A percentile compares a stretch with the other conserved stretches of the same genome.
Conservation (phyloP, 2,888 invertebrate species). For the Sesamia inferens region DNA sequence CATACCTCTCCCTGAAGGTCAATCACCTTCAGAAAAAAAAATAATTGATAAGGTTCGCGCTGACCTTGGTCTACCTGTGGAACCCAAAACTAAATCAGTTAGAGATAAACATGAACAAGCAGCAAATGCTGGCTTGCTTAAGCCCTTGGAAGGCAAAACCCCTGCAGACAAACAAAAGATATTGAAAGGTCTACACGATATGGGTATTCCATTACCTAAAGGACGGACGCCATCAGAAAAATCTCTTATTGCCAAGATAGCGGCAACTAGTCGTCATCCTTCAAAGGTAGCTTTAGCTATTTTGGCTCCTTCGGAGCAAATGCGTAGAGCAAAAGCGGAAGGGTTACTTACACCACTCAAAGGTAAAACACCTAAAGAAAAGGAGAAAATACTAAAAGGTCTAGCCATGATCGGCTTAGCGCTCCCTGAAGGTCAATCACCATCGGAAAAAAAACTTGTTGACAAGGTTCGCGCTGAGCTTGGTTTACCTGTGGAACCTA, state of each 20-base stretch:
- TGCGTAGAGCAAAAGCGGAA: constrained; percentile 44
- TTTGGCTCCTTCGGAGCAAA: background rate
- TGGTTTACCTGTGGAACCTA: constrained; percentile 4
- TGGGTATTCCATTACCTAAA: constrained; percentile 59
- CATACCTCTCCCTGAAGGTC: constrained; percentile 63
- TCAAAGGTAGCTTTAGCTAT: background rate
- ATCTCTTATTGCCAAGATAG: constrained; percentile 46
- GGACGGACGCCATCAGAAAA: constrained; percentile 69
- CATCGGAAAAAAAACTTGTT: background rate
- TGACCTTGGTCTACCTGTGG: constrained; percentile 58
- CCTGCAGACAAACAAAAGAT: constrained; percentile 66
- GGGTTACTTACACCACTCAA: constrained; percentile 15
- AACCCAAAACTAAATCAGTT: constrained; percentile 42
- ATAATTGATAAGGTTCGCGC: constrained; percentile 36
- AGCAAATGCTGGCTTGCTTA: constrained; percentile 41
- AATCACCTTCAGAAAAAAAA: constrained; percentile 62
- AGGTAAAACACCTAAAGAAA: background rate
- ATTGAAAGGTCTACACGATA: constrained; percentile 10
- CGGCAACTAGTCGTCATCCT: background rate
- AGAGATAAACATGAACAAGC: constrained; percentile 63
- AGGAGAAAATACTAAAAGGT: background rate
- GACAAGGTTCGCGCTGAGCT: constrained; percentile 14
- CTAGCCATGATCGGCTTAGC: background rate
- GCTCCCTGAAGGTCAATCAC: background rate
- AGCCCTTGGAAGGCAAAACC: constrained; percentile 65